These are phyloP conservation scores for Micropoecilia bifurca DNA, from an alignment of 2,797 vertebrate species.

Conservation along the genomic window DNA sequence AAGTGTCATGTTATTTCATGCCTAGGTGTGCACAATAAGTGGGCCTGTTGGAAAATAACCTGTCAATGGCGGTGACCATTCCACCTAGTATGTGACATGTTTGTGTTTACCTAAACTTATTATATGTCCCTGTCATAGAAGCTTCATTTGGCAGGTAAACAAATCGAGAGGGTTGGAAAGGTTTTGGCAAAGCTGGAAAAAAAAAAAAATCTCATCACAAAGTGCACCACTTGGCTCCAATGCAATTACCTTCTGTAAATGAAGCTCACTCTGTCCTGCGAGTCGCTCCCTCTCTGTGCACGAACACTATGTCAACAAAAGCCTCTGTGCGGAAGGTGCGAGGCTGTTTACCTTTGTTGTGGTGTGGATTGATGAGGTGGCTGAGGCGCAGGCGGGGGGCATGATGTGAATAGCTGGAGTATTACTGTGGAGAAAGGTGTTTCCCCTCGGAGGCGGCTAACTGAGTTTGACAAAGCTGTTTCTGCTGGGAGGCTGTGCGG, in stretches of 20 bases:
- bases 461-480: slow-evolving; percentile 82
- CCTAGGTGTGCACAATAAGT: slow-evolving; percentile 35
- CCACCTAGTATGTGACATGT: slow-evolving; percentile 46
- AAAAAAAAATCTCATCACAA: slow-evolving; percentile 66
- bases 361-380: slow-evolving; percentile 77
- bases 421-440: slow-evolving; percentile 73
- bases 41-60: slow-evolving; percentile 41
- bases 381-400: slow-evolving; percentile 65
- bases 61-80: slow-evolving; percentile 55
- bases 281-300: slow-evolving; percentile 58
- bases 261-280: slow-evolving; percentile 73
- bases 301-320: slow-evolving; percentile 76
- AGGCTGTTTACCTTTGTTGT: slow-evolving; percentile 81
- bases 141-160: slow-evolving; percentile 58
- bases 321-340: slow-evolving; percentile 66
- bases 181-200: slow-evolving; percentile 62
- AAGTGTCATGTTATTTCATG: slow-evolving; percentile 51
- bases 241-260: slow-evolving; percentile 84
- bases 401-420: slow-evolving; percentile 77
- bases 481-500: slow-evolving; percentile 67
- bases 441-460: slow-evolving; percentile 72
- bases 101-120: slow-evolving; percentile 57
- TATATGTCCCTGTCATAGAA: slow-evolving; percentile 56
- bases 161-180: slow-evolving; percentile 56
- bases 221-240: slow-evolving; percentile 75